Percentiles rank a stretch among this genome's conserved stretches.
Conservation (phyloP, 2,888 invertebrate species). For the Tholera decimalis region DNA sequence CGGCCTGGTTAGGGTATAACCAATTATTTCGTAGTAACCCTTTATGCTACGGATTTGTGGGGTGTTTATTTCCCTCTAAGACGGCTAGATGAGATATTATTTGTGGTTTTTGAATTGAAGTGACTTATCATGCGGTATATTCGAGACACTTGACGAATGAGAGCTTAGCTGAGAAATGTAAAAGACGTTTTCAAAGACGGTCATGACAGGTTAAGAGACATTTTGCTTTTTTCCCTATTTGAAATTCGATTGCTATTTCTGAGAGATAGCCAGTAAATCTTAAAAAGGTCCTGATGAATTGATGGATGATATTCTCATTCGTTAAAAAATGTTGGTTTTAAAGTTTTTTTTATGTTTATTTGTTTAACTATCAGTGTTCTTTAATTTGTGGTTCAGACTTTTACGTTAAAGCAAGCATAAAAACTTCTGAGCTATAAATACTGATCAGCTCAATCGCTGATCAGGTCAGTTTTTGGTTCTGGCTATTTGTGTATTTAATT, state of each 20-base stretch:
- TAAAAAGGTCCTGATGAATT: not conserved
- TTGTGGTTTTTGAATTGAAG: not conserved
- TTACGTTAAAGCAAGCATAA: no score
- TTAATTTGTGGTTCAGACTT: no score
- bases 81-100: not conserved
- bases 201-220: no score
- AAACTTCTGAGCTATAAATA: no score
- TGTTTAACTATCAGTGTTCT: not conserved
- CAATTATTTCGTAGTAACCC: slow-evolving; percentile 72
- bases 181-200: no score
- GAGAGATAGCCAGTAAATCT: not conserved
- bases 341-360: no score
- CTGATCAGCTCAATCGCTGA: no score
- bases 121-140: not conserved
- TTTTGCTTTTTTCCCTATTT: not conserved
- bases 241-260: not conserved
- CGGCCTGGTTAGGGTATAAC: slow-evolving; percentile 76
- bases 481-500: no score
- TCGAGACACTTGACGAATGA: not conserved
- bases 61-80: slow-evolving; percentile 18
- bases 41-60: slow-evolving; percentile 11
- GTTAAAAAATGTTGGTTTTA: not conserved
- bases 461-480: no score
- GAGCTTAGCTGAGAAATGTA: not conserved
- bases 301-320: not conserved